Evolutionary conservation across 2,888 invertebrate genomes (phyloP).

Genomic region (Holacanthella duospinosa): DNA sequence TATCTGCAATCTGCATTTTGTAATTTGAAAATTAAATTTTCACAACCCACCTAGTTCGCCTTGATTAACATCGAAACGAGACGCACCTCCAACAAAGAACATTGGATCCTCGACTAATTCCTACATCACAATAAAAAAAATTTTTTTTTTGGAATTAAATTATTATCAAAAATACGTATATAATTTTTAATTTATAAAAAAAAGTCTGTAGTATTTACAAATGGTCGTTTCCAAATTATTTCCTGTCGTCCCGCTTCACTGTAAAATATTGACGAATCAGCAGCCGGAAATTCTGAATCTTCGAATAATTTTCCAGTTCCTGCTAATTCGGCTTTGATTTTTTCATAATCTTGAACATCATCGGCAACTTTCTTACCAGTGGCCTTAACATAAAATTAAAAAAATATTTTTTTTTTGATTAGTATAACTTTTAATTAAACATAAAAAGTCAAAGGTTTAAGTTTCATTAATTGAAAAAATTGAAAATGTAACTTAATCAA

Average conservation of each 20-base stretch:
- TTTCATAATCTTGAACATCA: slow-evolving; percentile 41
- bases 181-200: too few relatives aligned
- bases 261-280: slow-evolving; percentile 45
- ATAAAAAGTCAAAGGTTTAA: background rate
- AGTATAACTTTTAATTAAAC: background rate
- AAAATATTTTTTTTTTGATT: background rate
- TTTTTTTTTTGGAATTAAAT: background rate
- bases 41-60: slow-evolving; percentile 45
- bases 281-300: slow-evolving; percentile 49
- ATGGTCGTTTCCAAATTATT: slow-evolving; percentile 49
- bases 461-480: background rate
- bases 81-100: slow-evolving; percentile 47
- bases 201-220: too few relatives aligned
- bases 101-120: slow-evolving; percentile 46
- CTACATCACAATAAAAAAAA: slow-evolving; percentile 33
- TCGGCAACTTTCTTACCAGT: slow-evolving; percentile 7
- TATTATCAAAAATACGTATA: background rate
- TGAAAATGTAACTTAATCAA: too few relatives aligned
- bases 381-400: background rate
- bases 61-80: slow-evolving; percentile 51
- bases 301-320: slow-evolving; percentile 47
- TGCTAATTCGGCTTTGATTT: slow-evolving; percentile 43
- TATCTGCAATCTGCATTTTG: background rate
- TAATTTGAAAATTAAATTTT: background rate
- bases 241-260: slow-evolving; percentile 44